Evolutionary conservation across 2,797 vertebrate genomes (phyloP), one percentile per base, ranked within the genome.

Genomic region (Phrynocephalus forsythii): DNA sequence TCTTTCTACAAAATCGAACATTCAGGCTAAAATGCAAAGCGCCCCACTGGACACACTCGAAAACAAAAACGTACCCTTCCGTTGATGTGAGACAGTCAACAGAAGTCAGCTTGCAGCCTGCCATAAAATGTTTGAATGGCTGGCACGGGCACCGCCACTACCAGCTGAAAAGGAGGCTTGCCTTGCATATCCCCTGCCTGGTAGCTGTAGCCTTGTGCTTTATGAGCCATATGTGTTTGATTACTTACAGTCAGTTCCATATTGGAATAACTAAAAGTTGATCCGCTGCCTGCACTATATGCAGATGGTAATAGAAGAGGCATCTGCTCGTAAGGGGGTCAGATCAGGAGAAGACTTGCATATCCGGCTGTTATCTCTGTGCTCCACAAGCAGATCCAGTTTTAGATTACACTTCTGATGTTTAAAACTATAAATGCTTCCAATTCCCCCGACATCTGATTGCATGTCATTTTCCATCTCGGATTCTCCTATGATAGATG

Each of bases 351-450:
- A 44, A 75, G 73, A 88, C 26, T 86, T 90, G 30, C 22, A 28
- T 81, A 84, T 66, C 52, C 86, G 60, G 48, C 44, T 91, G 67
- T 3, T 76, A 33, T 48, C 81, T 81, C 11, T 50, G 26, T 80
- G 73, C 26, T 13, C 10, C 5, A 3, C 2, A 15, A 79, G 83
- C 0, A 0, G 63, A 82, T 85, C 38, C 3, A 76, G 84, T 83
- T 93, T 93, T 77, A 50, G 87, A 22, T 79, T 89, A 78, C 66
- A 52, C 48, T 85, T 90, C 88, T 90, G 88, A 89, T 73, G 81
- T 91, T 73, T 92, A 82, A 87, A 87, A 87, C 60, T 83, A 86
- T 90, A 89, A 90, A 87, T 44, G 6, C 67, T 15, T 76, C 56
- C 28, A 26, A 22, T 82, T 13, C 87, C 9, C n/a, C 79, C 67